phyloP scores from a whole-genome alignment of 1,140 invertebrate species.

The Temnothorax longispinosus region DNA sequence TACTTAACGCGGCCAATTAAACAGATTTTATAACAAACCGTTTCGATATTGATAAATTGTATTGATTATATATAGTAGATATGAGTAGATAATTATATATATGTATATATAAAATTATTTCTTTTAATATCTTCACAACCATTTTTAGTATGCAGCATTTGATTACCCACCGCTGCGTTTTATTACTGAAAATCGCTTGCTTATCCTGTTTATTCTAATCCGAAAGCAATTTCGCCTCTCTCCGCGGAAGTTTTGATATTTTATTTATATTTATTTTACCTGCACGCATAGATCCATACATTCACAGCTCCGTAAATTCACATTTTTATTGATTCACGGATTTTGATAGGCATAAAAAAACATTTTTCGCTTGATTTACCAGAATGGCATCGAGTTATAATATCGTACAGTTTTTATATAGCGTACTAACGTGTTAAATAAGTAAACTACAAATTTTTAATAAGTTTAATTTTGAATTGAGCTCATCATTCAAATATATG shows the following conservation, averaged over 20 bases:
- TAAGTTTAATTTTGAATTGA: neutral
- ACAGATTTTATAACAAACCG: slow-evolving; percentile 7
- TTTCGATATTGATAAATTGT: slow-evolving; percentile 26
- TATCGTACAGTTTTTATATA: neutral
- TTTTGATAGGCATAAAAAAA: neutral
- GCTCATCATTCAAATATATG: neutral
- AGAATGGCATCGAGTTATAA: neutral
- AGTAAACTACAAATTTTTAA: neutral
- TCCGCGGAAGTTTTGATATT: neutral
- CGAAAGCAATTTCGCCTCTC: neutral
- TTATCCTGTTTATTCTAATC: neutral
- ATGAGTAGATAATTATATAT: slow-evolving; percentile 23
- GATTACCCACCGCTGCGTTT: neutral
- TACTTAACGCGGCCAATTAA: slow-evolving; percentile 31
- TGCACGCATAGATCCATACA: neutral
- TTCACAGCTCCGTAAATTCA: neutral
- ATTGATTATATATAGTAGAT: slow-evolving; percentile 14
- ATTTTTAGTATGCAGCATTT: slow-evolving; percentile 22
- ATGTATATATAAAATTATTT: slow-evolving; percentile 13
- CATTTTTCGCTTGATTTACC: neutral
- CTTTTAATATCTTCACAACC: slow-evolving; percentile 31
- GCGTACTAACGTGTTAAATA: neutral
- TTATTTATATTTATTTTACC: neutral
- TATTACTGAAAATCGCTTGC: neutral
- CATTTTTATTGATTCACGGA: neutral